Conservation (phyloP, 2,113 vertebrate species). For the Blennius ocellaris region DNA sequence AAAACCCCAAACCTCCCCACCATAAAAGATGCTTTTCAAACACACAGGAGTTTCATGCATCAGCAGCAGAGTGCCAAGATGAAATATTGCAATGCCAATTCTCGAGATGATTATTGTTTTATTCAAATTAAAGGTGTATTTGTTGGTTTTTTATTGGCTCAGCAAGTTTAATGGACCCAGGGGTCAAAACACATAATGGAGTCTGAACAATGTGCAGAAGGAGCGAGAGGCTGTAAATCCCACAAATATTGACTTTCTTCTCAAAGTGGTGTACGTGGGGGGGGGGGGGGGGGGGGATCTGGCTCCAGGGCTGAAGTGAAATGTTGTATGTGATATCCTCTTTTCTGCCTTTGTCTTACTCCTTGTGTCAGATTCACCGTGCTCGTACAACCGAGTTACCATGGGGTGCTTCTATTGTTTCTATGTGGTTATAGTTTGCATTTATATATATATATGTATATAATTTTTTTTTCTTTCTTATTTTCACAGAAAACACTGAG, state of each 20-base stretch:
- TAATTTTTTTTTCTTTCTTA: too few relatives aligned
- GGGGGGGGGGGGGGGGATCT: neutral
- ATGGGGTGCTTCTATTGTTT: too few relatives aligned
- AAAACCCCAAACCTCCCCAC: neutral
- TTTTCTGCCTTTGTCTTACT: too few relatives aligned
- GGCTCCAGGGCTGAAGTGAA: too few relatives aligned
- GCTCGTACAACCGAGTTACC: neutral
- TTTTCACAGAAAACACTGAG: too few relatives aligned
- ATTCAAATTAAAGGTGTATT: constrained; percentile 26
- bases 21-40: constrained; percentile 22
- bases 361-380: neutral
- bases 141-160: constrained; percentile 1
- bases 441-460: too few relatives aligned
- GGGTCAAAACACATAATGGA: constrained; percentile 25
- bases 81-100: neutral
- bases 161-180: constrained; percentile 18
- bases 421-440: too few relatives aligned
- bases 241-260: constrained; percentile 27
- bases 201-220: constrained; percentile 2
- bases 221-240: constrained; percentile 16
- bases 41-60: constrained; percentile 3
- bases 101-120: constrained; percentile 9
- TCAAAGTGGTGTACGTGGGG: neutral
- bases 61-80: neutral
- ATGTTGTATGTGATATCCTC: constrained; percentile 8